Evolutionary conservation across 2,888 invertebrate species (phyloP).

Genomic region (Amphipyra tragopoginis): DNA sequence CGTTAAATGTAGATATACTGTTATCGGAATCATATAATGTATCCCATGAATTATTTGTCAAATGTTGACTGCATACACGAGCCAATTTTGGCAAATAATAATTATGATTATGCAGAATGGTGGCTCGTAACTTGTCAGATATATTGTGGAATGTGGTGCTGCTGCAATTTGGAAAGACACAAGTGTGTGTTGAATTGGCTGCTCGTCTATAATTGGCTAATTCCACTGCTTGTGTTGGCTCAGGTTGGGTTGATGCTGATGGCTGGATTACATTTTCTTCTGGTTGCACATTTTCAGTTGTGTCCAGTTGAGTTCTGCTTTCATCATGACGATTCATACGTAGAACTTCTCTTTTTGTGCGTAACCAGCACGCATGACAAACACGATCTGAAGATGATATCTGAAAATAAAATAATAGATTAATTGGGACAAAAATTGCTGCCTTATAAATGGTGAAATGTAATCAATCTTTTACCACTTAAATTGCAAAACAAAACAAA

Average conservation of each 20-base stretch:
- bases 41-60: slow-evolving; percentile 8
- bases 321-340: slow-evolving; percentile 15
- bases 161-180: slow-evolving; percentile 7
- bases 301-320: slow-evolving; percentile 11
- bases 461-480: slow-evolving; percentile 3
- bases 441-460: slow-evolving; percentile 4
- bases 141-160: slow-evolving; percentile 1
- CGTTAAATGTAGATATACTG: slow-evolving; percentile 1
- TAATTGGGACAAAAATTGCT: slow-evolving; percentile 5
- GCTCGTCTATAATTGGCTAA: slow-evolving; percentile 9
- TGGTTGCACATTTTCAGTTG: slow-evolving; percentile 6
- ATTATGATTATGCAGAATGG: slow-evolving; percentile 8
- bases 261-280: slow-evolving; percentile 10
- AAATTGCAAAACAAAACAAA: slow-evolving; percentile 7
- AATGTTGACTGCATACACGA: slow-evolving; percentile 12
- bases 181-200: too few relatives aligned
- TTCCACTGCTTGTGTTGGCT: slow-evolving; percentile 2
- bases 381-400: slow-evolving; percentile 11
- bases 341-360: too few relatives aligned
- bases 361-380: slow-evolving; percentile 8
- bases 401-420: slow-evolving; percentile 10
- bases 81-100: slow-evolving; percentile 13
- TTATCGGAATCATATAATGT: slow-evolving; percentile 5
- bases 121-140: slow-evolving; percentile 1
- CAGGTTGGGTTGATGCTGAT: slow-evolving; percentile 4